Base-by-base conservation (phyloP, 2,888 invertebrate species). In the Aplocera efformata region DNA sequence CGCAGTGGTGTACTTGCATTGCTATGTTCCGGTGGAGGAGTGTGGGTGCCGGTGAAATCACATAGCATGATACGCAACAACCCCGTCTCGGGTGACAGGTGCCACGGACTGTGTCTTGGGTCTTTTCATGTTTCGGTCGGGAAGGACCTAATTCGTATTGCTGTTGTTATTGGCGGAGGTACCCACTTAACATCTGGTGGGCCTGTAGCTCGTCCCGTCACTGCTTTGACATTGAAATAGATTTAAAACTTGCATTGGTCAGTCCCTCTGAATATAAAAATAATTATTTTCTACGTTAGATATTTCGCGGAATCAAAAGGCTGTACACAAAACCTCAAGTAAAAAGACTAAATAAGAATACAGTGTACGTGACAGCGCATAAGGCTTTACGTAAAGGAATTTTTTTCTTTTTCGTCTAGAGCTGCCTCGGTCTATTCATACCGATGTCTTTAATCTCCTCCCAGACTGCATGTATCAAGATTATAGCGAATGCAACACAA, bases 321-420 rank as follows among this genome's bases (percentile, higher is more conserved):
- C 53, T 51, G 56, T 61, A 62, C 57, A 67, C 70, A 66, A 71
- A 74, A 69, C 71, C 67, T 55, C 58, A 56, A 58, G 72, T 74
- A 85, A 82, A 83, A 77, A 75, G 77, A 79, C 77, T 78, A 82
- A 82, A 81, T 80, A 82, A 82, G 73, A 79, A 77, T 71, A 73
- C 72, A 61, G 70, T 77, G 84, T 77, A 83, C 78, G 81, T 83
- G 84, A 83, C 83, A 84, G 80, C 67, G 74, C 69, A 76, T 76
- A 73, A 75, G 76, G 67, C 72, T 79, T 78, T 63, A 70, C 72
- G 77, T 76, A 77, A 76, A 76, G 74, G 65, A 61, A 69, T 80
- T 84, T 83, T n/a, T 58, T 83, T 84, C 74, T 75, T 80, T 80
- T 82, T 79, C 75, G 72, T 77, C 63, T 64, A 70, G 63, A 67